Evolutionary conservation across 2,888 invertebrate species (phyloP).

Genomic region (Amphimallon solstitiale): DNA sequence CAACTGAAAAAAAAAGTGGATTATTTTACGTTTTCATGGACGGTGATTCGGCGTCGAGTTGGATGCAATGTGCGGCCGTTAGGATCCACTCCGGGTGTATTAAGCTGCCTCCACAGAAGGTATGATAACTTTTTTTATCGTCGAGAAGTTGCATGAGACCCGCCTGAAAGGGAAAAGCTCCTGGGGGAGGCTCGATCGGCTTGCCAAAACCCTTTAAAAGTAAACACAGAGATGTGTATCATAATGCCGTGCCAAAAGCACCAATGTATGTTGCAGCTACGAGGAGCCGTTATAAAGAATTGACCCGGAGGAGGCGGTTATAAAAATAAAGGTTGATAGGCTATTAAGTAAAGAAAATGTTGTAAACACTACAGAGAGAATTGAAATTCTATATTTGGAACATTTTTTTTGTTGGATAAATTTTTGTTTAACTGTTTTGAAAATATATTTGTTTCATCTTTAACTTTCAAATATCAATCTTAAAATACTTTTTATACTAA

Average conservation of each 20-base stretch:
- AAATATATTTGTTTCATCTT: no score
- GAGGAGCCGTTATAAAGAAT: not conserved
- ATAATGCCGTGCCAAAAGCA: constrained; percentile 10
- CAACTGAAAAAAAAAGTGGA: not conserved
- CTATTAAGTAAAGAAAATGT: not conserved
- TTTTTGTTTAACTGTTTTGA: no score
- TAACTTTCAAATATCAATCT: no score
- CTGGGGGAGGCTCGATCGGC: constrained; percentile 56
- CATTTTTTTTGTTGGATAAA: no score
- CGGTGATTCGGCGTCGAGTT: constrained; percentile 52
- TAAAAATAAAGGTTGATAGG: constrained; percentile 21
- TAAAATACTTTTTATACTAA: no score
- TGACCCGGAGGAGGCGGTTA: not conserved
- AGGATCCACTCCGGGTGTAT: constrained; percentile 60
- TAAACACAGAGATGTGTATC: constrained; percentile 10
- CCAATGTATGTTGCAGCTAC: not conserved
- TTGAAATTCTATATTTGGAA: no score
- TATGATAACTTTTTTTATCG: constrained; percentile 51
- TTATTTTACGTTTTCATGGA: constrained; percentile 55
- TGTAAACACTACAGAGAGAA: no score
- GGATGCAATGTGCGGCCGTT: constrained; percentile 61
- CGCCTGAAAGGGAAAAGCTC: constrained; percentile 59
- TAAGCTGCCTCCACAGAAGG: constrained; percentile 61
- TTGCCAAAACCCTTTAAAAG: constrained; percentile 52
- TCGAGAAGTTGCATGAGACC: constrained; percentile 53